Percentiles rank a stretch among this genome's conserved stretches.
Conservation (phyloP, 2,113 vertebrate species). For the Xenopus laevis region DNA sequence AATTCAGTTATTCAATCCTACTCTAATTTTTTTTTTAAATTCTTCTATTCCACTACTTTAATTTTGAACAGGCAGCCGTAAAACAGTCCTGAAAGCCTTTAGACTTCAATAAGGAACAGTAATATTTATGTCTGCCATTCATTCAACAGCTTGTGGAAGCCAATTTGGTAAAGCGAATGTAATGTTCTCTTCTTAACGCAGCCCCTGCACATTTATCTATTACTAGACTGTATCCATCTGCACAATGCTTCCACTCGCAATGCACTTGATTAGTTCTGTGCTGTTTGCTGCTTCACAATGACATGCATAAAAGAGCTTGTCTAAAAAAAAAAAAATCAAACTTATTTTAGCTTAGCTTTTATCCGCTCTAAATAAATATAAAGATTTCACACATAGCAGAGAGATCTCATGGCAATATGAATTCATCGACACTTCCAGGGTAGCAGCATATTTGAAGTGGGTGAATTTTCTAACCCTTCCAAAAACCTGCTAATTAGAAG, state of each 20-base stretch:
- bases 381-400: neutral
- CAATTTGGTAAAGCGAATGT: slow-evolving; percentile 34
- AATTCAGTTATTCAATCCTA: neutral
- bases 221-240: slow-evolving; percentile 23
- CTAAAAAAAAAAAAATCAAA: neutral
- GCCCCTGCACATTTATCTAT: slow-evolving; percentile 27
- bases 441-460: neutral
- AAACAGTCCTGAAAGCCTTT: slow-evolving; percentile 32
- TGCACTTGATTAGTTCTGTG: neutral
- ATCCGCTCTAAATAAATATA: neutral
- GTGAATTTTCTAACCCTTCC: neutral
- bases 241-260: neutral
- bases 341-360: neutral
- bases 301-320: neutral
- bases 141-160: slow-evolving; percentile 47
- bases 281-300: neutral
- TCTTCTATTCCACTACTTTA: slow-evolving; percentile 32
- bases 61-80: slow-evolving; percentile 23
- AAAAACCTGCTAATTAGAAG: slow-evolving; percentile 3
- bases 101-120: slow-evolving; percentile 47
- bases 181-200: slow-evolving; percentile 30
- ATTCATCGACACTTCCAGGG: neutral
- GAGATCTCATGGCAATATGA: neutral
- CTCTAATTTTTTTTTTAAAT: slow-evolving; percentile 48
- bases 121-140: slow-evolving; percentile 42